Base-by-base conservation (phyloP, 92 coral and sea anemone genomes). In the Zoanthus sociatus region DNA sequence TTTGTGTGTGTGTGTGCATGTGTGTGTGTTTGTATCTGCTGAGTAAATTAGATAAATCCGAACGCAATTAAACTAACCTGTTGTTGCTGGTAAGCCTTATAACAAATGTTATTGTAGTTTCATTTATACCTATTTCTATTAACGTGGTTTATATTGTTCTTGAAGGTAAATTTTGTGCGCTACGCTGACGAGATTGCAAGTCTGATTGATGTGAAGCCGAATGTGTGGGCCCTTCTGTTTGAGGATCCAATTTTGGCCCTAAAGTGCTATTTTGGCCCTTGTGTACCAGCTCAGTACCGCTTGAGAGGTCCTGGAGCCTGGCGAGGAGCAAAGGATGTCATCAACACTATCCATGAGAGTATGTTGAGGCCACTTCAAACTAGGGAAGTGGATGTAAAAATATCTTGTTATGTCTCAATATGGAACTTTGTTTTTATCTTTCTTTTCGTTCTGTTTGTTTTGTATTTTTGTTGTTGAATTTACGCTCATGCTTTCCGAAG, bases 211-310 rank as follows among this genome's bases (percentile, higher is more conserved):
- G 99, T 88, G 71, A 94, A 87, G n/a, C 99, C 99, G 44, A 83
- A 90, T 86, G 78, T 96, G 21, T 91, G 95, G 94, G 86, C 94
- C 70, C 89, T 96, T 67, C 87, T 95, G 58, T 72, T 78, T 60
- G 85, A 91, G 79, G 97, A 95, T 42, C 99, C 97, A 9, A 63
- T 56, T 71, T 86, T 96, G 63, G 98, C 98, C 46, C 69, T 92
- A 54, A 89, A 82, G 85, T 93, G 93, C 82, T 74, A 81, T 76
- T 94, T 93, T 87, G 95, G 96, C 7, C 92, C 98, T 15, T 87
- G 91, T 61, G 51, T 96, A 20, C 95, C 98, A 33, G 94, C 98
- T 11, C 98, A 94, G 67, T 96, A 92, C 84, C 94, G 98, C 31
- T 84, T 96, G 67, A 78, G 87, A 54, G 98, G 98, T 33, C 96